Percentiles rank a stretch among this genome's conserved stretches.
These are phyloP conservation scores for Caradrina clavipalpis DNA, from an alignment of 2,888 invertebrate genomes.

Conservation along the genomic window DNA sequence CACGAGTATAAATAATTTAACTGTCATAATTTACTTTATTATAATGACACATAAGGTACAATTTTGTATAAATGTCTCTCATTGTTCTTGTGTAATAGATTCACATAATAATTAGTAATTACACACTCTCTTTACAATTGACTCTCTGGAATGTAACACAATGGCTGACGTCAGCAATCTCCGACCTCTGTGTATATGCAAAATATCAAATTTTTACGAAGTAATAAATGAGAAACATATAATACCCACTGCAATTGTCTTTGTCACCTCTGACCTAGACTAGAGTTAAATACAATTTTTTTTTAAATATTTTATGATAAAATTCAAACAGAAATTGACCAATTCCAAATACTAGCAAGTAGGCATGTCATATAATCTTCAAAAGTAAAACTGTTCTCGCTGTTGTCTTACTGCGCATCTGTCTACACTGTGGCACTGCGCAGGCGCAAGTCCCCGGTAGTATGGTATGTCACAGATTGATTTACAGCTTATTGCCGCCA, in stretches of 20 bases:
- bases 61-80: constrained; percentile 7
- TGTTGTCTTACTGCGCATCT: constrained; percentile 21
- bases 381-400: too few relatives aligned
- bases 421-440: background rate
- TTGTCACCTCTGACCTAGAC: too few relatives aligned
- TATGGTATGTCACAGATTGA: constrained; percentile 48
- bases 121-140: constrained; percentile 30
- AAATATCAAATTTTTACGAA: too few relatives aligned
- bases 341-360: too few relatives aligned
- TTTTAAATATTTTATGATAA: too few relatives aligned
- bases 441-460: constrained; percentile 36
- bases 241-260: too few relatives aligned
- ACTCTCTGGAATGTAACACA: constrained; percentile 5
- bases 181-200: background rate
- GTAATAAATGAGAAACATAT: background rate
- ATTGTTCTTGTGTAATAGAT: constrained; percentile 12
- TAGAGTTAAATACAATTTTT: too few relatives aligned
- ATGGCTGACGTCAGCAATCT: background rate
- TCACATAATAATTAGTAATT: constrained; percentile 10
- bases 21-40: background rate
- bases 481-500: constrained; percentile 42
- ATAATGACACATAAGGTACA: background rate
- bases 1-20: background rate
- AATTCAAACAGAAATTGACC: too few relatives aligned
- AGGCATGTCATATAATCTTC: too few relatives aligned